phyloP scores from a whole-genome alignment of 2,113 vertebrate genomes.

The Danionella cerebrum region DNA sequence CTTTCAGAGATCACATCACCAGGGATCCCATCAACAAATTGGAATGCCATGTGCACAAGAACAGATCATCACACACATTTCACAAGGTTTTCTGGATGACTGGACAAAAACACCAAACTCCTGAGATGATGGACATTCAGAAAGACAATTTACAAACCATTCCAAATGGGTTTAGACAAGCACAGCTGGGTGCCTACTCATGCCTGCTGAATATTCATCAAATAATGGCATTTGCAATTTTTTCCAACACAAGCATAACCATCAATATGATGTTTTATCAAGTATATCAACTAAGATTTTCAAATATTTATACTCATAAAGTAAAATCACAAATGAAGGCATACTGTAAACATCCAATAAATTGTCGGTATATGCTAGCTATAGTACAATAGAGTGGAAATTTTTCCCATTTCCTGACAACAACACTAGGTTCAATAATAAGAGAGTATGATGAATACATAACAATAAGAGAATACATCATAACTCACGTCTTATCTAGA shows the following conservation, averaged over 20 bases:
- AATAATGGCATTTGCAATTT: background rate
- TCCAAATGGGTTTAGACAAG: constrained; percentile 6
- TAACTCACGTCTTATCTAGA: no score
- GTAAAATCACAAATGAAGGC: no score
- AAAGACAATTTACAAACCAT: constrained; percentile 15
- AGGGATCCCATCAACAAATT: constrained; percentile 1
- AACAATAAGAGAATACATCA: no score
- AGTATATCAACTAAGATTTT: no score
- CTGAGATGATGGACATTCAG: background rate
- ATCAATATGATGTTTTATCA: no score
- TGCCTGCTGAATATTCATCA: constrained; percentile 11
- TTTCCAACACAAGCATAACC: background rate
- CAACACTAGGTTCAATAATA: no score
- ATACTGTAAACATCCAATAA: no score
- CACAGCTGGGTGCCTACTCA: constrained; percentile 10
- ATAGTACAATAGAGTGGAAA: no score
- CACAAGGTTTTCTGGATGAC: background rate
- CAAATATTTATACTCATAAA: no score
- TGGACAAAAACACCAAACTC: background rate
- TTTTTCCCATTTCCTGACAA: no score
- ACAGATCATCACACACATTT: background rate
- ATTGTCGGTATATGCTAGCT: no score
- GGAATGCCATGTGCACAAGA: background rate
- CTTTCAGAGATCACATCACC: background rate
- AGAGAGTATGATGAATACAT: no score